Evolutionary conservation across 2,113 vertebrate genomes (phyloP).

Genomic region (Microtus montanus): DNA sequence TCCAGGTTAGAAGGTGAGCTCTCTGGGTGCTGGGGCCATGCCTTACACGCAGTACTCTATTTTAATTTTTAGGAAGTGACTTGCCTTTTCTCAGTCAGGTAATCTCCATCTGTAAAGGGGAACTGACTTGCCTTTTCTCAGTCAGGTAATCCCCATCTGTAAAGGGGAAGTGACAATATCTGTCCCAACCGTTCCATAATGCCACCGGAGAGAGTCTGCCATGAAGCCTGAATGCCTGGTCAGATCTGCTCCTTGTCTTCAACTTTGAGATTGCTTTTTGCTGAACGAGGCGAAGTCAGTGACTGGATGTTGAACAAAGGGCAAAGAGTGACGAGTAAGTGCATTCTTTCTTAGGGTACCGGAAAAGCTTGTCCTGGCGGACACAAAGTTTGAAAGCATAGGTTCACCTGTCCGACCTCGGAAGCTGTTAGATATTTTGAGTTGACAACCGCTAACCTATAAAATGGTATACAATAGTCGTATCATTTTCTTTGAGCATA

Average conservation of each 20-base stretch:
- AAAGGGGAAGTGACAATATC: neutral
- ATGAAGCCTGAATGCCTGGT: neutral
- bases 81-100: no score
- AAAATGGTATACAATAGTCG: neutral
- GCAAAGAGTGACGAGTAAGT: neutral
- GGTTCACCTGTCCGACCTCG: neutral
- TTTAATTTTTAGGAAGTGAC: neutral
- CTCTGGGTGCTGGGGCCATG: neutral
- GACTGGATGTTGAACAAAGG: neutral
- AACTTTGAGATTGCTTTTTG: neutral
- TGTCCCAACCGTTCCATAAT: neutral
- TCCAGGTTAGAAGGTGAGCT: neutral
- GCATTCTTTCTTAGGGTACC: neutral
- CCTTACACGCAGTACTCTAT: neutral
- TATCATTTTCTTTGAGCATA: slow-evolving; percentile 35
- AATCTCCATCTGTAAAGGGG: no score
- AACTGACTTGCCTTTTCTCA: neutral
- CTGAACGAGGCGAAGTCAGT: neutral
- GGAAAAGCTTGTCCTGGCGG: neutral
- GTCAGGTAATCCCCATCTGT: neutral
- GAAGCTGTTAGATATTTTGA: slow-evolving; percentile 38
- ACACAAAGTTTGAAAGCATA: neutral
- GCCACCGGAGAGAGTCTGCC: neutral
- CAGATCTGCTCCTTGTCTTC: neutral
- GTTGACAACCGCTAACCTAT: neutral